Evolutionary conservation across 2,797 vertebrate species (phyloP).

Genomic region (Cuculus canorus): DNA sequence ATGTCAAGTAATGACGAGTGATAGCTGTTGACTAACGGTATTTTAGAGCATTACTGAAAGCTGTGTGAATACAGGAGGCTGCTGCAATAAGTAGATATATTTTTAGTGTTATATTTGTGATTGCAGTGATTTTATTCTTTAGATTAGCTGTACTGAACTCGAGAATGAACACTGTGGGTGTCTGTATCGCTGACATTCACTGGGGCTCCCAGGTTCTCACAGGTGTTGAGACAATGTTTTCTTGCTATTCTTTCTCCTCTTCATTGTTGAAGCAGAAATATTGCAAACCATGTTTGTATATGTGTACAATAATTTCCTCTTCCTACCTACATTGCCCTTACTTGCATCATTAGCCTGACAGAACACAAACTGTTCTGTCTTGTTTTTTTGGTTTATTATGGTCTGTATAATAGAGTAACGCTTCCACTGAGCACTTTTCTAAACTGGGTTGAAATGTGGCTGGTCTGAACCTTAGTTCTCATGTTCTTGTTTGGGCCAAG

Average conservation of each 20-base stretch:
- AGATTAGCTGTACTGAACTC: not conserved
- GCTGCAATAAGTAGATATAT: not conserved
- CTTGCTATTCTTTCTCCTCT: not conserved
- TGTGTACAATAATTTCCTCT: conserved; percentile 53
- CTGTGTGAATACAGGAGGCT: not conserved
- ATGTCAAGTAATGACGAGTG: not conserved
- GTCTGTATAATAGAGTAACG: not conserved
- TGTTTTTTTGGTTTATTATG: not conserved
- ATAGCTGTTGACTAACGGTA: not conserved
- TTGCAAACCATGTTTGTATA: not conserved
- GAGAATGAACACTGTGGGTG: not conserved
- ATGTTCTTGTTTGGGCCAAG: not conserved
- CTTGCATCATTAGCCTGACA: conserved; percentile 42
- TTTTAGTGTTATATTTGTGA: not conserved
- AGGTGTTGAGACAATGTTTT: not conserved
- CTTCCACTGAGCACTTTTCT: not conserved
- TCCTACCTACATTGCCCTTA: conserved; percentile 6
- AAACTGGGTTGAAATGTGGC: not conserved
- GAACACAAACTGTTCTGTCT: conserved; percentile 40
- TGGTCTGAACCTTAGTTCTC: not conserved
- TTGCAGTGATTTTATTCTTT: not conserved
- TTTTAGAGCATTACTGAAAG: not conserved
- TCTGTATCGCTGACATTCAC: rapidly evolving
- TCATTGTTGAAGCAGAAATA: conserved; percentile 43
- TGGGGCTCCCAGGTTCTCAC: not conserved